A percentile compares a stretch with the other conserved stretches of the same genome.
These are phyloP conservation scores for Agrotis clavis DNA, from an alignment of 2,888 invertebrate species.

Conservation along the genomic window DNA sequence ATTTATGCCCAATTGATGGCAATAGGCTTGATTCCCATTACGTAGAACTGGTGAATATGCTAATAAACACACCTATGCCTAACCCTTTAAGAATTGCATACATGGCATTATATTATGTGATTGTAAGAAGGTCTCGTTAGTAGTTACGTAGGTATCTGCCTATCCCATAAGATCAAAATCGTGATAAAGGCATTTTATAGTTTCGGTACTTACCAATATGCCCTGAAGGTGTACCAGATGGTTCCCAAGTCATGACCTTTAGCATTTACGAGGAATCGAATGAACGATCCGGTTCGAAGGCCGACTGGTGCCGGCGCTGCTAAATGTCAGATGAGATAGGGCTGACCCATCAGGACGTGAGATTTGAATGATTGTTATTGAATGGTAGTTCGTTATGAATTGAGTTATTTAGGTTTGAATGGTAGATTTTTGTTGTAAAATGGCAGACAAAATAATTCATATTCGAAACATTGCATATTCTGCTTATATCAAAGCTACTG, in stretches of 20 bases:
- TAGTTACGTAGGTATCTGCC: slow-evolving; percentile 2
- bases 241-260: slow-evolving; percentile 65
- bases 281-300: slow-evolving; percentile 68
- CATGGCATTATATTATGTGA: background rate
- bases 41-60: background rate
- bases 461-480: background rate
- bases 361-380: slow-evolving; percentile 17
- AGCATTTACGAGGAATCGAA: slow-evolving; percentile 65
- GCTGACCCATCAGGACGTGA: slow-evolving; percentile 47
- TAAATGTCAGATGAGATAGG: slow-evolving; percentile 69
- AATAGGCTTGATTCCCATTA: no score
- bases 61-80: background rate
- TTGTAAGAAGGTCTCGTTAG: slow-evolving; percentile 11
- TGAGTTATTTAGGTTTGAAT: background rate
- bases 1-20: no score
- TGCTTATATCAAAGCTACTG: no score
- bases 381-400: slow-evolving; percentile 5
- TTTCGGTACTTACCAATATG: slow-evolving; percentile 34
- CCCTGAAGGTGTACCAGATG: slow-evolving; percentile 60
- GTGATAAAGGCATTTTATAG: slow-evolving; percentile 43
- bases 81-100: background rate
- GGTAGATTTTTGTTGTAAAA: background rate
- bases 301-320: slow-evolving; percentile 66
- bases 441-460: background rate
- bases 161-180: slow-evolving; percentile 46